Percentiles rank a stretch among this genome's conserved stretches.
Evolutionary conservation across 2,113 vertebrate species (phyloP).

Genomic region (Phrynocephalus versicolor): DNA sequence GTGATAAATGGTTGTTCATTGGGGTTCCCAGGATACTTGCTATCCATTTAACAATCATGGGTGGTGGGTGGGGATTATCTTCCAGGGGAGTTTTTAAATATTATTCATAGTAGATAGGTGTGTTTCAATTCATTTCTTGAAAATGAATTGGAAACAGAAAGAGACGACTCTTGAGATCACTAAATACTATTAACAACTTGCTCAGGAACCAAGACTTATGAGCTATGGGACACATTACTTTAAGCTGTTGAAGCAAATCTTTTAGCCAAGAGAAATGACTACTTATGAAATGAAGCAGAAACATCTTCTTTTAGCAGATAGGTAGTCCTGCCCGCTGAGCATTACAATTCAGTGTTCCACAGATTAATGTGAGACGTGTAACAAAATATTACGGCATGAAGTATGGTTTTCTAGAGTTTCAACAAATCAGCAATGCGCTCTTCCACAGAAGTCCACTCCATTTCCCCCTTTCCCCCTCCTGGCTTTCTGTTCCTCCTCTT

Average conservation of each 20-base stretch:
- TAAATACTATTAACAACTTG: constrained; percentile 24
- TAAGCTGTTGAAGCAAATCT: constrained; percentile 34
- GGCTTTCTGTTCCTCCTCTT: too few species aligned
- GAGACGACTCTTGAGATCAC: constrained; percentile 26
- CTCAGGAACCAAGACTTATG: constrained; percentile 14
- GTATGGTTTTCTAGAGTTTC: too few species aligned
- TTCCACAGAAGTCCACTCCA: neutral
- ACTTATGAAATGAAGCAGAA: constrained; percentile 21
- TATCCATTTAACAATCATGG: neutral
- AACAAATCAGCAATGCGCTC: neutral
- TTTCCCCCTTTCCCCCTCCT: neutral
- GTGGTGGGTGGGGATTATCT: neutral
- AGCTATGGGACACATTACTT: constrained; percentile 15
- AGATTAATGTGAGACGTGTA: neutral
- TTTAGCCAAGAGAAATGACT: neutral
- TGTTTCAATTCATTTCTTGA: constrained; percentile 15
- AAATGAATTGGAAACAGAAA: constrained; percentile 17
- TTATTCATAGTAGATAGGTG: neutral
- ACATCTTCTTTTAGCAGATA: neutral
- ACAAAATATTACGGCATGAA: neutral
- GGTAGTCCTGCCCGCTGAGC: neutral
- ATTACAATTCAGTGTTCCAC: neutral
- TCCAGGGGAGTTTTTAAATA: neutral
- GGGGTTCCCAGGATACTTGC: neutral
- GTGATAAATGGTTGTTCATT: neutral